These are phyloP conservation scores for Thymelicus acteon DNA, from an alignment of 2,888 invertebrate genomes.

Conservation along the genomic window DNA sequence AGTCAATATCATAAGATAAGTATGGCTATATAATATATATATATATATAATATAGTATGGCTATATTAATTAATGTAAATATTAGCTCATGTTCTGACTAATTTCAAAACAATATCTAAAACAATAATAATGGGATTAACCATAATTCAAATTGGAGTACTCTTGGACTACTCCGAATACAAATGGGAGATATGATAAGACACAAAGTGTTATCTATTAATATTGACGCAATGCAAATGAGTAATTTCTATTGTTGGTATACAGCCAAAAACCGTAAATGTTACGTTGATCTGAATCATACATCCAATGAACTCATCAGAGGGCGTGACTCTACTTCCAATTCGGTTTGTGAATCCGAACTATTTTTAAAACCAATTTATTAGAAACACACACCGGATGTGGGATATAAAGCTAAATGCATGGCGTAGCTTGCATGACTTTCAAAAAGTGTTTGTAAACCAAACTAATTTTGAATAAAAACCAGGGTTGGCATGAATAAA, in stretches of 20 bases:
- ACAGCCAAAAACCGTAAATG: conserved; percentile 20
- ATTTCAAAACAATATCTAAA: no score
- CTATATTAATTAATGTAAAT: no score
- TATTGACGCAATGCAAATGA: conserved; percentile 11
- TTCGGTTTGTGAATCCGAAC: neutral
- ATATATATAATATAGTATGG: no score
- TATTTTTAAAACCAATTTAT: conserved; percentile 21
- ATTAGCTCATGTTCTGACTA: no score
- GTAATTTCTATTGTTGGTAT: conserved; percentile 7
- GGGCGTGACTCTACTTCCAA: conserved; percentile 1
- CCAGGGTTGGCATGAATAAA: no score
- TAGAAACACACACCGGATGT: neutral
- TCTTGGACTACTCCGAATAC: neutral
- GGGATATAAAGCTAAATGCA: neutral
- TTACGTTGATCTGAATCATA: conserved; percentile 25
- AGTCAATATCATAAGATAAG: no score
- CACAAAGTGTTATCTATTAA: neutral
- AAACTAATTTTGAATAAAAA: no score
- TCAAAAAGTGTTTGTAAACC: no score
- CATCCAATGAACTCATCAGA: conserved; percentile 23
- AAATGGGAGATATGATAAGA: conserved; percentile 7
- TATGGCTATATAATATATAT: no score
- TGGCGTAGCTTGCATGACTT: no score
- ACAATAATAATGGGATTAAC: no score
- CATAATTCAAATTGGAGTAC: neutral